Evolutionary conservation across 2,113 vertebrate genomes (phyloP).

Genomic region (Podarcis cretensis): DNA sequence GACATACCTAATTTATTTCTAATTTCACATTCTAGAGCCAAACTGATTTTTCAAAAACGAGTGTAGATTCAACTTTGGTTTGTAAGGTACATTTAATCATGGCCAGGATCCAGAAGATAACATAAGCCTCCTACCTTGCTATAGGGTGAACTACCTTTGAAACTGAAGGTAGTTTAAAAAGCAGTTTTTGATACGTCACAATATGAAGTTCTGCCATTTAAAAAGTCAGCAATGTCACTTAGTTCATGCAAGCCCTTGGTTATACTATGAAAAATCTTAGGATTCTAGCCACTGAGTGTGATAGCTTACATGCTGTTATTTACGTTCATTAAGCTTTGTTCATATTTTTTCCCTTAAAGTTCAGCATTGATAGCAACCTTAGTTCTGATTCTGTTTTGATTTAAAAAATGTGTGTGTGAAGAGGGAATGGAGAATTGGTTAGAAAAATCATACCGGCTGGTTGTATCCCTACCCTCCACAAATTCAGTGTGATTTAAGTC

Average conservation of each 20-base stretch:
- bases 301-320: not conserved
- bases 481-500: not conserved
- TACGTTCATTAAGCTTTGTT: not conserved
- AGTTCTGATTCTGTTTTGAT: not conserved
- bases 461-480: not conserved
- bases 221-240: too few species aligned
- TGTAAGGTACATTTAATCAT: not conserved
- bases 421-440: not conserved
- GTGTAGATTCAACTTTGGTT: not conserved
- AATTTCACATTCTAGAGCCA: too few species aligned
- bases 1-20: not conserved
- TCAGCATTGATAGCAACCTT: not conserved
- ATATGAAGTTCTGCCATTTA: too few species aligned
- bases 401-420: not conserved
- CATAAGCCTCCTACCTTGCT: not conserved
- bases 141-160: not conserved
- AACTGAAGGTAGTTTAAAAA: not conserved
- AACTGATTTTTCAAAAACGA: not conserved
- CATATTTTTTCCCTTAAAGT: not conserved
- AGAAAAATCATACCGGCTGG: not conserved
- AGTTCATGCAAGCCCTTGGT: too few species aligned
- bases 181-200: too few species aligned
- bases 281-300: not conserved
- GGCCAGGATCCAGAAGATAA: not conserved
- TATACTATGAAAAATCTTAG: not conserved